Evolutionary conservation across 2,113 vertebrate species (phyloP).

Genomic region (Fregata magnificens): DNA sequence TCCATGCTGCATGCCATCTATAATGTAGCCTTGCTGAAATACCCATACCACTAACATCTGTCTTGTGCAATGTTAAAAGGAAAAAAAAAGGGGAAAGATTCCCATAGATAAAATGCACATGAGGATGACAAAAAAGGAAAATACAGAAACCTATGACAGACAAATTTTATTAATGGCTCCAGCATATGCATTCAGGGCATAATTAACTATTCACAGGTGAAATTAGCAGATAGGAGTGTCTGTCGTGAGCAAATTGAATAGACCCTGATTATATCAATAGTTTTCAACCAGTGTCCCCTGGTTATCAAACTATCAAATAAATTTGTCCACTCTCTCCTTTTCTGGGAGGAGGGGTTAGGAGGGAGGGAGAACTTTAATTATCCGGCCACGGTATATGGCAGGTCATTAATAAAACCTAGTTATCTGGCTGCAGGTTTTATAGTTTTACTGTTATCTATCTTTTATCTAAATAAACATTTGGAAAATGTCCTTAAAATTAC

Average conservation of each 20-base stretch:
- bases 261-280: constrained; percentile 89
- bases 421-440: constrained; percentile 86
- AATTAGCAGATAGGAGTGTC: constrained; percentile 92
- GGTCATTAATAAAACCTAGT: constrained; percentile 99
- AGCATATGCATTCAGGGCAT: constrained; percentile 88
- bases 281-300: constrained; percentile 85
- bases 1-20: constrained; percentile 53
- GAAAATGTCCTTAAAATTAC: constrained; percentile 88
- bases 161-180: constrained; percentile 94
- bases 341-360: constrained; percentile 56
- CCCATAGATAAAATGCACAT: constrained; percentile 72
- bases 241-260: constrained; percentile 86
- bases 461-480: constrained; percentile 97
- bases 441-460: constrained; percentile 82
- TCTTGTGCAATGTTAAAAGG: constrained; percentile 59
- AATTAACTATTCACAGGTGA: constrained; percentile 99
- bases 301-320: constrained; percentile 98
- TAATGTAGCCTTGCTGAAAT: constrained; percentile 38
- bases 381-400: constrained; percentile 88
- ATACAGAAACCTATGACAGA: constrained; percentile 81
- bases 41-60: constrained; percentile 55
- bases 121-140: constrained; percentile 68
- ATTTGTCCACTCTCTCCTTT: constrained; percentile 90
- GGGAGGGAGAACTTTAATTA: constrained; percentile 92
- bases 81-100: constrained; percentile 53